Conservation (phyloP, 2,888 invertebrate genomes). For the Leptarthrus brevirostris region DNA sequence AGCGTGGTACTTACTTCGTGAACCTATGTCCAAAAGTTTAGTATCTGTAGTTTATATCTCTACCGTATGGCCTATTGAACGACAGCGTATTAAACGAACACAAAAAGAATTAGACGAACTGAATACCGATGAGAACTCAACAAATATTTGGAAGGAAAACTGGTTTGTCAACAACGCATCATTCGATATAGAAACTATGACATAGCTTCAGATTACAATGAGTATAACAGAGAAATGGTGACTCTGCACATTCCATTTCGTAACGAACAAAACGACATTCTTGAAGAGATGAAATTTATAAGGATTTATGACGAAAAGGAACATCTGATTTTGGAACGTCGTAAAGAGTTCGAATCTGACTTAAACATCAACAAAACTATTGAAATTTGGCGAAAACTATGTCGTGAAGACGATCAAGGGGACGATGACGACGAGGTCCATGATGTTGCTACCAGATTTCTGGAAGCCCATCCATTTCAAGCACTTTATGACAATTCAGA, state of each 20-base stretch:
- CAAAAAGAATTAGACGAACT: slow-evolving; percentile 59
- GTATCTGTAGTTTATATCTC: slow-evolving; percentile 60
- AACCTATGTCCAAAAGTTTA: slow-evolving; percentile 64
- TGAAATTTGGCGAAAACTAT: slow-evolving; percentile 57
- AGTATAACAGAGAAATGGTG: slow-evolving; percentile 59
- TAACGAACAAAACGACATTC: slow-evolving; percentile 54
- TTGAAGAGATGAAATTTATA: slow-evolving; percentile 54
- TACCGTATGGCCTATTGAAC: slow-evolving; percentile 63
- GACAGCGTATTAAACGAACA: slow-evolving; percentile 60
- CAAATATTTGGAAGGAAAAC: slow-evolving; percentile 61
- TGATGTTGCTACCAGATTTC: slow-evolving; percentile 49
- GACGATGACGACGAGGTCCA: slow-evolving; percentile 52
- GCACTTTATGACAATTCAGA: slow-evolving; percentile 55
- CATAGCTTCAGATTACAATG: slow-evolving; percentile 60
- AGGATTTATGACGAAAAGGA: slow-evolving; percentile 54
- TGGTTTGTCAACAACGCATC: slow-evolving; percentile 60
- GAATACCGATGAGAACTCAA: slow-evolving; percentile 54
- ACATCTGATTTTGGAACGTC: slow-evolving; percentile 51
- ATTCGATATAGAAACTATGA: slow-evolving; percentile 62
- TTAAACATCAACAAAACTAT: slow-evolving; percentile 59
- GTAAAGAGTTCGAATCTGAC: slow-evolving; percentile 56
- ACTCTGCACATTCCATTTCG: slow-evolving; percentile 60
- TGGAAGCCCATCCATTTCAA: slow-evolving; percentile 56
- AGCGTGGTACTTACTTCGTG: no score
- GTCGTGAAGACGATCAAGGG: slow-evolving; percentile 53